These are phyloP conservation scores for Sporophila hypoxantha DNA, from an alignment of 2,113 vertebrate species.

Conservation along the genomic window DNA sequence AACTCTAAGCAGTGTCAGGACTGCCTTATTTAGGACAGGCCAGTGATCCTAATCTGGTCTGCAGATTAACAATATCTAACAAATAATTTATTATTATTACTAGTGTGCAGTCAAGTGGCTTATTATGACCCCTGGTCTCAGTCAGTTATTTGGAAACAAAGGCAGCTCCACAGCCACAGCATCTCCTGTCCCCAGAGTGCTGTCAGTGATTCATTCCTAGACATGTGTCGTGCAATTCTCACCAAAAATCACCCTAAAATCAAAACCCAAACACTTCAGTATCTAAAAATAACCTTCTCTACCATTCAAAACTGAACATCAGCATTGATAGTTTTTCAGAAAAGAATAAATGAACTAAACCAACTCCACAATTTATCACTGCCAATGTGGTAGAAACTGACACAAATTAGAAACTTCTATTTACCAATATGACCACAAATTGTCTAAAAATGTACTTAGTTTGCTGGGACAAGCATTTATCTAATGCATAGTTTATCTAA, in stretches of 20 bases:
- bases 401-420: background rate
- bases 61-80: background rate
- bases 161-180: background rate
- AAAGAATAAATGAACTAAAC: background rate
- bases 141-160: background rate
- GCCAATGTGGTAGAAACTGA: background rate
- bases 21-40: background rate
- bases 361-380: background rate
- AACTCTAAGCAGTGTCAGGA: background rate
- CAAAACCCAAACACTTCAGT: background rate
- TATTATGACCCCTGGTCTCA: background rate
- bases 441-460: background rate
- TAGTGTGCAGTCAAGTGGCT: background rate
- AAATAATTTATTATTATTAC: background rate
- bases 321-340: background rate
- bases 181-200: background rate
- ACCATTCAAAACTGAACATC: background rate
- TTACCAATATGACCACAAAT: background rate
- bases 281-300: background rate
- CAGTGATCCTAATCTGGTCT: background rate
- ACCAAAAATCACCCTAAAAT: background rate
- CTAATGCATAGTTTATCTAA: background rate
- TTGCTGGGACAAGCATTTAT: background rate
- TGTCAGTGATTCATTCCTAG: background rate
- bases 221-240: background rate